Base-by-base conservation (phyloP, 64 coral and sea anemone genomes). In the Platygyra sinensis region DNA sequence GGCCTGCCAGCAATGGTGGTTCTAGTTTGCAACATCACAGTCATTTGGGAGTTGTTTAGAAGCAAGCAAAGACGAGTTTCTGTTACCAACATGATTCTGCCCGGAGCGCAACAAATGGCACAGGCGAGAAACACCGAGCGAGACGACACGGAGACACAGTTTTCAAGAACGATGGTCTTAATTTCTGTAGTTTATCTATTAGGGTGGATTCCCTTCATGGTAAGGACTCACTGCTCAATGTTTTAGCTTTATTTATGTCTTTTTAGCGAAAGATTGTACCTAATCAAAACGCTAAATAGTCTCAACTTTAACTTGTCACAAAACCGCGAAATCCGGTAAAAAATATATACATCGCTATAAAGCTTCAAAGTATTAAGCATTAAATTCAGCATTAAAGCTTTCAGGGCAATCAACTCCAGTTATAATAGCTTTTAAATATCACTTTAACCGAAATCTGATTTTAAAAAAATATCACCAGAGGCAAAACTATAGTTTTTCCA, bases 161-260 rank as follows among this genome's bases (percentile, higher is more conserved):
- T 96, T 75, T 77, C 82, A 8, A 89, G 90, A 62, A 96, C 90
- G 82, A 96, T 96, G 95, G 78, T 91, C 8, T 65, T 96, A 25
- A 96, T 96, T 76, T 96, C 95, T 18, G 60, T 89, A 7, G 80
- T 96, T 2, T 96, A 94, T 50, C 76, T 96, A 6, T 75, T 93
- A 46, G 93, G 95, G 11, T 96, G 95, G 95, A 90, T 92, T 24
- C 95, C 95, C 12, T 93, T 93, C 52, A 87, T 86, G 91, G 95
- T 96, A 87, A 91, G 95, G 82, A 13, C 71, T 59, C 54, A 31
- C 15, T 72, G 27, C 6, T 19, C 16, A 29, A 46, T n/a, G 22
- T 27, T 27, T 10, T 29, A 27, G 10, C 22, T 27, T 69, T 9
- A 0, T 67, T 24, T 5, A 69, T 11, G 65, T 29, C 20, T 69